Evolutionary conservation across 1,140 invertebrate species (phyloP), one percentile per base, ranked within the genome.

Genomic region (Magallana angulata): DNA sequence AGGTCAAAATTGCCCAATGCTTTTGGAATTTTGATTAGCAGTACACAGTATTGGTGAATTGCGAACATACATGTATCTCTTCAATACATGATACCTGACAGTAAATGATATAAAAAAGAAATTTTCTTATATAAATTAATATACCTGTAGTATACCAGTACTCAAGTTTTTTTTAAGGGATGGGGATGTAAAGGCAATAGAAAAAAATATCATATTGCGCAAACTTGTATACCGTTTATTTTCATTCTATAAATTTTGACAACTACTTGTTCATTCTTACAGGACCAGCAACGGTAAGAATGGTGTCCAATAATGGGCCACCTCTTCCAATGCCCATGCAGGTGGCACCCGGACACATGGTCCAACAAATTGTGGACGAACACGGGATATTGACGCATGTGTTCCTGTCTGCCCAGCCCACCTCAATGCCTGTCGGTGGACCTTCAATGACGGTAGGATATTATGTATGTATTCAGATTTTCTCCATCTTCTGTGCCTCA

Each of bases 311-410:
- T 95, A 96, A 96, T 82, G 97, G 96, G 88, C 97, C 97, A 83
- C 97, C 97, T 57, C 96, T 97, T 90, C 96, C 97, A 62, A 97
- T 98, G 96, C 97, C 97, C 84, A 97, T 98, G 93, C 97, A 98
- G 95, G 97, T 98, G 89, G 97, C 97, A 57, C 97, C 97, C 62
- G 98, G 97, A 93, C 98, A 97, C 95, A 96, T 98, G 94, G 96
- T 98, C 90, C 97, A 97, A 94, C 97, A 97, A 94, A 97, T 98
- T 91, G 96, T 98, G 89, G 98, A 98, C 95, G 98, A 98, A 94
- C 97, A 96, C 94, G 97, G 97, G 85, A 94, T 97, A 86, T 96
- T 98, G 90, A 96, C 97, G 62, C 97, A 98, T 94, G 97, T 98
- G 91, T 97, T 98, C 91, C 95, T 98, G 85, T 97, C 97, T 12